Evolutionary conservation across 2,888 invertebrate species (phyloP).

Genomic region (Lymantria dispar): DNA sequence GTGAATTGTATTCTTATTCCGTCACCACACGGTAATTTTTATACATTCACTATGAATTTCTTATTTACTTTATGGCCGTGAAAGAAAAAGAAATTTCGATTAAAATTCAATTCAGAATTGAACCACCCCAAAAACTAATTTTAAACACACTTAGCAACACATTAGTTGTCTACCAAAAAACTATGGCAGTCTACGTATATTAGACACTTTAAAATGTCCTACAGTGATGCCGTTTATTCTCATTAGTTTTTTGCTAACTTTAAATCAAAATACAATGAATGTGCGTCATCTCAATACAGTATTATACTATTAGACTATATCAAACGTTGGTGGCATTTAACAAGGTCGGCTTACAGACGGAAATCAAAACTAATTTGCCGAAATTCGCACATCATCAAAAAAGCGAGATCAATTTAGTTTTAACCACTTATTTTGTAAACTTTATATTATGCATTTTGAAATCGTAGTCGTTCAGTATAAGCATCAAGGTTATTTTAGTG

Average conservation of each 20-base stretch:
- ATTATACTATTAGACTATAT: background rate
- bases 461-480: no score
- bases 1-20: no score
- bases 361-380: slow-evolving; percentile 27
- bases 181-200: slow-evolving; percentile 3
- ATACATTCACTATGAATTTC: no score
- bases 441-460: no score
- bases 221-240: slow-evolving; percentile 21
- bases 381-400: slow-evolving; percentile 23
- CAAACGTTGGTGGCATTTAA: background rate
- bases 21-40: no score
- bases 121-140: no score
- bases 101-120: no score
- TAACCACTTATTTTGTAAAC: background rate
- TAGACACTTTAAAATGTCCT: slow-evolving; percentile 3
- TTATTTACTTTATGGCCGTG: no score
- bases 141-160: background rate
- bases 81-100: no score
- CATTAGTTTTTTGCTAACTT: slow-evolving; percentile 27
- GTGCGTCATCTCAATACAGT: slow-evolving; percentile 12
- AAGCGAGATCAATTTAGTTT: slow-evolving; percentile 15
- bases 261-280: slow-evolving; percentile 28
- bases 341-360: slow-evolving; percentile 6
- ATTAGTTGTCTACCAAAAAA: background rate
- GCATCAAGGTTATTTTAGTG: no score